Conservation (phyloP, 2,888 invertebrate species). For the Xylota segnis region DNA sequence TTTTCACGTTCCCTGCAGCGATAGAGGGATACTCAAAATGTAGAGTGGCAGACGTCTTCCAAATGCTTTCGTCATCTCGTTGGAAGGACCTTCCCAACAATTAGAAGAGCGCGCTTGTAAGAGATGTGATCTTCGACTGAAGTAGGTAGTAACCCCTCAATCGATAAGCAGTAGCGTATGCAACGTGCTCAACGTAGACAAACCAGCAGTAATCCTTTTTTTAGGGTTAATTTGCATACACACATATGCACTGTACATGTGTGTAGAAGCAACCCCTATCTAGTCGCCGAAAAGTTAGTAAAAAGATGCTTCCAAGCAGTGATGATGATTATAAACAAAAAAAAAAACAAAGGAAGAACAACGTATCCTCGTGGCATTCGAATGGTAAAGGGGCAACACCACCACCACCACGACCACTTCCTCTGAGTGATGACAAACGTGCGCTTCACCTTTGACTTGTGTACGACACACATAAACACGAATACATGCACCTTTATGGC, state of each 20-base stretch:
- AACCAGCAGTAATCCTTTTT: slow-evolving; percentile 44
- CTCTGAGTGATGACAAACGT: slow-evolving; percentile 60
- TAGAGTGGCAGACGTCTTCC: slow-evolving; percentile 68
- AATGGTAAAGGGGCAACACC: slow-evolving; percentile 18
- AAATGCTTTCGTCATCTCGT: slow-evolving; percentile 42
- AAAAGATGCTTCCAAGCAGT: slow-evolving; percentile 45
- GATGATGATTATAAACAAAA: slow-evolving; percentile 29
- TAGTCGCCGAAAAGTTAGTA: slow-evolving; percentile 31
- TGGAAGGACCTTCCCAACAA: slow-evolving; percentile 46
- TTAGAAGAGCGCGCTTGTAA: slow-evolving; percentile 59
- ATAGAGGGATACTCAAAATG: not conserved
- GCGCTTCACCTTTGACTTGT: slow-evolving; percentile 71
- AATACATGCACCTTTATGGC: slow-evolving; percentile 43
- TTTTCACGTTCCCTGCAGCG: slow-evolving; percentile 41
- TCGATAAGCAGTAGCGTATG: slow-evolving; percentile 44
- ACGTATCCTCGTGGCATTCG: slow-evolving; percentile 68
- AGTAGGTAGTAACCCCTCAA: slow-evolving; percentile 64
- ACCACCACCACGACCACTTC: no score
- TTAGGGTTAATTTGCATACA: slow-evolving; percentile 65
- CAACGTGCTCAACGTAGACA: slow-evolving; percentile 37
- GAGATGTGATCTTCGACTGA: slow-evolving; percentile 65
- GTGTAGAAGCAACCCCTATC: slow-evolving; percentile 54
- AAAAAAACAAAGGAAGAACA: slow-evolving; percentile 20
- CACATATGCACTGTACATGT: not conserved
- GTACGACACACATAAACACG: slow-evolving; percentile 22